phyloP scores from a whole-genome alignment of 1,140 invertebrate genomes.

The Heliconius congener region DNA sequence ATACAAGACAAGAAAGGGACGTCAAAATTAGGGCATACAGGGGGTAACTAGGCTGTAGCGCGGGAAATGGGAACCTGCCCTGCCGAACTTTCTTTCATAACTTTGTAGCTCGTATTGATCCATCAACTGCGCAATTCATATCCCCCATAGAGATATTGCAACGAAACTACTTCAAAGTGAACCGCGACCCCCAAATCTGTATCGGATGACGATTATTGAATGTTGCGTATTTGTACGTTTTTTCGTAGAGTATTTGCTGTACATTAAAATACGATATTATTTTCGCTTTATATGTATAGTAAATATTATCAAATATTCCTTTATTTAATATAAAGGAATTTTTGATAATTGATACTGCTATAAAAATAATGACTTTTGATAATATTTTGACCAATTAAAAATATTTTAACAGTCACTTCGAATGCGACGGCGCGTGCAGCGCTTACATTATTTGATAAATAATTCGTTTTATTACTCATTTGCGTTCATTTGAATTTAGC shows the following conservation, averaged over 20 bases:
- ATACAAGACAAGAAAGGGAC: slow-evolving; percentile 45
- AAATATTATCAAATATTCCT: neutral
- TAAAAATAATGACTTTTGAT: neutral
- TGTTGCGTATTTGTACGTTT: slow-evolving; percentile 21
- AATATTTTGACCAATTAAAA: neutral
- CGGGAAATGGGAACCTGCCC: slow-evolving; percentile 70
- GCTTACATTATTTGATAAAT: slow-evolving; percentile 7
- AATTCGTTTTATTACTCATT: neutral
- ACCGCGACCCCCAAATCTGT: slow-evolving; percentile 38
- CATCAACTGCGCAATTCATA: slow-evolving; percentile 78
- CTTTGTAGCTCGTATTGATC: slow-evolving; percentile 78
- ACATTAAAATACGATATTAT: neutral
- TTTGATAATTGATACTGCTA: no score
- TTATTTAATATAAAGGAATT: neutral
- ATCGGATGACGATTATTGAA: slow-evolving; percentile 22
- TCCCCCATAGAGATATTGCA: slow-evolving; percentile 70
- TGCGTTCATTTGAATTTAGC: slow-evolving; percentile 13
- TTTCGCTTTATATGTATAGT: neutral
- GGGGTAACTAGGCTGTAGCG: slow-evolving; percentile 77
- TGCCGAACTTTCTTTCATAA: slow-evolving; percentile 80
- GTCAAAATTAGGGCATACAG: slow-evolving; percentile 80
- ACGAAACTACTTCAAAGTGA: slow-evolving; percentile 47
- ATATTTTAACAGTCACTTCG: neutral
- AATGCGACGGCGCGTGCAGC: neutral
- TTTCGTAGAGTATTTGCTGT: neutral